A percentile compares a stretch with the other conserved stretches of the same genome.
Conservation (phyloP, 1,140 invertebrate species). For the Caerostris extrusa region DNA sequence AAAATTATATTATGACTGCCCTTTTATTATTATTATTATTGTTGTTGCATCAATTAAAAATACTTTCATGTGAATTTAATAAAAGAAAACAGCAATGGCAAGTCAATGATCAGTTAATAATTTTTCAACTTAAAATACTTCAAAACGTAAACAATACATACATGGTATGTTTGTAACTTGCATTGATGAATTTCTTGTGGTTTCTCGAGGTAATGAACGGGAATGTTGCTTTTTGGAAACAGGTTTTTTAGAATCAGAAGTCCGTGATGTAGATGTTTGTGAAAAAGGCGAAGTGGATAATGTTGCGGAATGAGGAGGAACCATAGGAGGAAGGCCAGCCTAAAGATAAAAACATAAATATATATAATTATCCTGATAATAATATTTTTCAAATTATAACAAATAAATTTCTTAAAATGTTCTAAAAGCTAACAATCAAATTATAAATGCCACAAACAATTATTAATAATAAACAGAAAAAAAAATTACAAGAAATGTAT, state of each 20-base stretch:
- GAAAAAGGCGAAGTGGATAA: conserved; percentile 41
- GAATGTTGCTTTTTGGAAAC: conserved; percentile 74
- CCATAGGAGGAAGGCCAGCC: conserved; percentile 74
- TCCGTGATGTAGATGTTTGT: conserved; percentile 42
- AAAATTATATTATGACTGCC: not conserved
- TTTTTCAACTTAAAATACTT: not conserved
- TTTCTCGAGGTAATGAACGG: conserved; percentile 71
- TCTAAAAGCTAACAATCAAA: no score
- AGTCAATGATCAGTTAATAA: not conserved
- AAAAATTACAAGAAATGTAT: no score
- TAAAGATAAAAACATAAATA: not conserved
- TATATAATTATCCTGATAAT: no score
- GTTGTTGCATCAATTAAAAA: no score
- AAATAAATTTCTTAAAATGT: no score
- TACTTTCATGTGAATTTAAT: not conserved
- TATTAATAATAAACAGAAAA: no score
- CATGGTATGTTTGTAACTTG: conserved; percentile 69
- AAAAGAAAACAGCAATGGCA: not conserved
- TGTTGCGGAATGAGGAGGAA: conserved; percentile 67
- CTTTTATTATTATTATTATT: no score
- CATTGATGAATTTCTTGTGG: conserved; percentile 68
- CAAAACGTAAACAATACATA: not conserved
- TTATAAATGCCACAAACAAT: no score
- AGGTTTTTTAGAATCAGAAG: conserved; percentile 47
- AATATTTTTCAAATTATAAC: no score